Conservation (phyloP, 2,113 vertebrate genomes). For the Xiphophorus maculatus region DNA sequence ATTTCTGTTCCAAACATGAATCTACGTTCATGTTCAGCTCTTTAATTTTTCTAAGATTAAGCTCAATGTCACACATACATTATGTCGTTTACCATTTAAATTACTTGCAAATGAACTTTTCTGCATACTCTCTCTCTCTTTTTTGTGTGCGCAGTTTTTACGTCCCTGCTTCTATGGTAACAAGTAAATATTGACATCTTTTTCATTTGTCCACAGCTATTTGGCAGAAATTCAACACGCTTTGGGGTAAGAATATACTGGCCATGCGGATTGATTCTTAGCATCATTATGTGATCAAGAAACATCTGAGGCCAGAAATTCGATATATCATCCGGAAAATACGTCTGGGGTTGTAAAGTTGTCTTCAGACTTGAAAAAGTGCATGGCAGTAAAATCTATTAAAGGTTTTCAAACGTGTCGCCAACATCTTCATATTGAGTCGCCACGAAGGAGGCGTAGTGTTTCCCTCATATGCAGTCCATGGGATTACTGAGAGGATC, state of each 20-base stretch:
- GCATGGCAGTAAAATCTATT: slow-evolving; percentile 28
- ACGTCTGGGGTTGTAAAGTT: slow-evolving; percentile 34
- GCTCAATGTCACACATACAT: neutral
- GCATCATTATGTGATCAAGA: slow-evolving; percentile 40
- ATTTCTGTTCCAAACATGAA: slow-evolving; percentile 16
- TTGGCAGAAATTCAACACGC: slow-evolving; percentile 41
- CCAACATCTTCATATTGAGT: slow-evolving; percentile 35
- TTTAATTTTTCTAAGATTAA: neutral
- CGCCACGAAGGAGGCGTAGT: neutral
- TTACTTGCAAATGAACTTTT: neutral
- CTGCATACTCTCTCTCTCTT: slow-evolving; percentile 4
- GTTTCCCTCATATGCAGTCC: neutral
- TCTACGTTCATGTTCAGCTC: neutral
- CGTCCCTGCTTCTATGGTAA: slow-evolving; percentile 58
- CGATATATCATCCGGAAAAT: slow-evolving; percentile 63
- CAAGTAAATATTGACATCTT: slow-evolving; percentile 68
- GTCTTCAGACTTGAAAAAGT: slow-evolving; percentile 50
- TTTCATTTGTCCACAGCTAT: slow-evolving; percentile 49
- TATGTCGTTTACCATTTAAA: slow-evolving; percentile 15
- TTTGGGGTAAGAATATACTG: slow-evolving; percentile 33
- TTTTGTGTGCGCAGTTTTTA: slow-evolving; percentile 23
- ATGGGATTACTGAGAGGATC: neutral
- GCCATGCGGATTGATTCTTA: slow-evolving; percentile 44
- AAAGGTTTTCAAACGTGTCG: slow-evolving; percentile 42
- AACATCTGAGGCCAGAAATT: slow-evolving; percentile 32